Conservation (phyloP, 1,140 invertebrate species). For the Drosophila murphyi region DNA sequence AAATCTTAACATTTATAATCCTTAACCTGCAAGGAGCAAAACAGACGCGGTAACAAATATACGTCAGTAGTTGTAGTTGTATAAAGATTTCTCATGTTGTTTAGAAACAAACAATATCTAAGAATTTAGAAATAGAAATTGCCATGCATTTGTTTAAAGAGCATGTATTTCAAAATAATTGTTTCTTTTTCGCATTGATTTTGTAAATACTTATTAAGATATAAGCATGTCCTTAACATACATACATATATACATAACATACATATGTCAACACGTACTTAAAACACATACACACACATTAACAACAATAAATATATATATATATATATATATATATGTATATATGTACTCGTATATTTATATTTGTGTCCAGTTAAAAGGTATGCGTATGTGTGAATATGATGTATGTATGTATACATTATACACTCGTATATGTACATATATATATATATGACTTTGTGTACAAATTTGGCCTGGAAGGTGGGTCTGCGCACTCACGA, state of each 20-base stretch:
- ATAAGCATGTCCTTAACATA: conserved; percentile 25
- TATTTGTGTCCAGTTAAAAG: conserved; percentile 11
- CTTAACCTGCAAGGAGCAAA: conserved; percentile 84
- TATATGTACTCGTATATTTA: conserved; percentile 19
- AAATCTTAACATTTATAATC: conserved; percentile 83
- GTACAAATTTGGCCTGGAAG: conserved; percentile 3
- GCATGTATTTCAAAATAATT: conserved; percentile 52
- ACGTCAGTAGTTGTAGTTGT: conserved; percentile 58
- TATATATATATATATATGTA: conserved; percentile 37
- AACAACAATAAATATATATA: conserved; percentile 70
- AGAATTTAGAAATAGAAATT: conserved; percentile 17
- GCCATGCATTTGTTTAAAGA: conserved; percentile 46
- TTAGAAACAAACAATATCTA: conserved; percentile 47
- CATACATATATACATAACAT: conserved; percentile 26
- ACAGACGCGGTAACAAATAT: conserved; percentile 82
- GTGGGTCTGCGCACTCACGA: conserved; percentile 4
- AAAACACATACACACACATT: conserved; percentile 63
- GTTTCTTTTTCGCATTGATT: conserved; percentile 34
- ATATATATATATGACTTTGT: neutral
- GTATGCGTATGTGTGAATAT: conserved; percentile 1
- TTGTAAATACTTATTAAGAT: conserved; percentile 60
- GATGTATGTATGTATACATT: conserved; percentile 1
- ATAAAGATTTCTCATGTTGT: conserved; percentile 55
- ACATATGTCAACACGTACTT: conserved; percentile 14
- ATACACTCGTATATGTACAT: neutral